Evolutionary conservation across 2,888 invertebrate genomes (phyloP).

Genomic region (Rotaria sp.): DNA sequence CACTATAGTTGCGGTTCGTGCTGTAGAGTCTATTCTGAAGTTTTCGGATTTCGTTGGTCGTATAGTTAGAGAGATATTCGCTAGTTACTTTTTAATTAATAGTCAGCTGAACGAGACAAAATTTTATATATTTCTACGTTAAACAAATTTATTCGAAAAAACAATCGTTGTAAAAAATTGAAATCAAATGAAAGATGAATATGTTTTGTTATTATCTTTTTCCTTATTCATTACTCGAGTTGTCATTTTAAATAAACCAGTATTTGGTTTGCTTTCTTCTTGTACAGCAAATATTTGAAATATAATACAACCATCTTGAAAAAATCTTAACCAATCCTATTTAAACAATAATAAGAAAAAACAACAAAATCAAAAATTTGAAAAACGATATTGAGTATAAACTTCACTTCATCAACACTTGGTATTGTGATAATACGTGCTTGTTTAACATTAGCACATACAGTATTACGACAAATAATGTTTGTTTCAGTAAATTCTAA

Average conservation of each 20-base stretch:
- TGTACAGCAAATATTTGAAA: conserved; percentile 53
- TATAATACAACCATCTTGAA: conserved; percentile 52
- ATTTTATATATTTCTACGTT: too few species aligned
- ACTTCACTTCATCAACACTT: background rate
- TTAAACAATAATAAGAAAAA: conserved; percentile 46
- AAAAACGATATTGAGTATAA: too few species aligned
- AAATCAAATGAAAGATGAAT: too few species aligned
- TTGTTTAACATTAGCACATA: conserved; percentile 31
- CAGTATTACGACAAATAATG: conserved; percentile 11
- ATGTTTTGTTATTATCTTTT: too few species aligned
- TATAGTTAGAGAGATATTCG: too few species aligned
- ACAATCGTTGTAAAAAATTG: too few species aligned
- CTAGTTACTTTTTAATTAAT: too few species aligned
- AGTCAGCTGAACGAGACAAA: too few species aligned
- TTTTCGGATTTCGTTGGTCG: too few species aligned
- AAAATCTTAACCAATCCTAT: conserved; percentile 53
- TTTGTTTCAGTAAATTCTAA: conserved; percentile 11
- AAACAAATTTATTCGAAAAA: too few species aligned
- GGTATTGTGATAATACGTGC: conserved; percentile 1
- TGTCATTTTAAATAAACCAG: conserved; percentile 50
- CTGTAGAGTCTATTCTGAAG: too few species aligned
- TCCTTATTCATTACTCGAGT: conserved; percentile 47
- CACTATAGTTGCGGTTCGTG: too few species aligned
- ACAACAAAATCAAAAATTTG: background rate
- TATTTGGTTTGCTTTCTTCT: conserved; percentile 49